Evolutionary conservation across 92 coral and sea anemone species (phyloP).

Genomic region (Palythoa heliodiscus): DNA sequence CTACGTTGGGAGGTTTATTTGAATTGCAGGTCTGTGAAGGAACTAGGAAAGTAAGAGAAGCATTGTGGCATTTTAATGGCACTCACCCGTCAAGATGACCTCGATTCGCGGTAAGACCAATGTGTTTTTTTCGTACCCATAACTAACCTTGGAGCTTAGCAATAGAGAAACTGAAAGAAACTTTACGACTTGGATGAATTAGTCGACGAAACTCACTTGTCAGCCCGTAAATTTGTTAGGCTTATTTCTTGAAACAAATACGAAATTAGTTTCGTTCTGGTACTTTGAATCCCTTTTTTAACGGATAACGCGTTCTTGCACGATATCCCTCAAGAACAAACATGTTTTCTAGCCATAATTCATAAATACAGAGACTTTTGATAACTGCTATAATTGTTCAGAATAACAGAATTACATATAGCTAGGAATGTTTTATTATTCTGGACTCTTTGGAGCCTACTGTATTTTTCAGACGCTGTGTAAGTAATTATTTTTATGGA

Average conservation of each 20-base stretch:
- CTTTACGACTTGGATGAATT: background rate
- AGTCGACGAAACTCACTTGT: background rate
- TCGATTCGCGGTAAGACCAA: constrained; percentile 25
- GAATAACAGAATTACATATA: background rate
- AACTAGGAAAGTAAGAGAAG: background rate
- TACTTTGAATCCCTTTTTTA: background rate
- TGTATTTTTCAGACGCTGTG: background rate
- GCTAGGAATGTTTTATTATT: background rate
- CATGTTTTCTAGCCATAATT: background rate
- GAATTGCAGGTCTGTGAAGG: background rate
- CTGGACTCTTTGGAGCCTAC: background rate
- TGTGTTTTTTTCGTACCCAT: background rate
- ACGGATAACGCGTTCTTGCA: background rate
- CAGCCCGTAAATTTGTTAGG: background rate
- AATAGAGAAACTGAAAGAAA: background rate
- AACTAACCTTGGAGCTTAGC: background rate
- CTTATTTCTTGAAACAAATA: background rate
- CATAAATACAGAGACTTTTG: background rate
- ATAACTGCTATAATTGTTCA: background rate
- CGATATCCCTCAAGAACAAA: background rate
- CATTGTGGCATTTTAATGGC: constrained; percentile 1
- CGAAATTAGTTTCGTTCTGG: background rate
- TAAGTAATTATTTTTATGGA: background rate
- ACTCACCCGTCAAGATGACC: constrained; percentile 26
- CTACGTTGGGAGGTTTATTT: background rate